Conservation (phyloP, 2,797 vertebrate genomes). For the Craterocephalus amniculus region DNA sequence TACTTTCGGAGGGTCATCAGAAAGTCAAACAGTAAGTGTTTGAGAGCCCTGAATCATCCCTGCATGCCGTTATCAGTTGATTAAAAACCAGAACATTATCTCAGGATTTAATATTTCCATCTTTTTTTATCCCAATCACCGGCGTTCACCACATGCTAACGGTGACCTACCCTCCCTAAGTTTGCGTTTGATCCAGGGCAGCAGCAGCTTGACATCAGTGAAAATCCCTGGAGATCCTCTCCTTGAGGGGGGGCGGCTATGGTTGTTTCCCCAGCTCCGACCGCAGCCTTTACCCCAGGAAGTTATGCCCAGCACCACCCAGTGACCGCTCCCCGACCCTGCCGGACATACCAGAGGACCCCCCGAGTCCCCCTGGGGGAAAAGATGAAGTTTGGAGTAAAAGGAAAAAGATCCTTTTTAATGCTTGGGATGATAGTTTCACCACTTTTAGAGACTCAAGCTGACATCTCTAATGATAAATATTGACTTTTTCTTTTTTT, state of each 20-base stretch:
- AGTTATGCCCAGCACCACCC: slow-evolving; percentile 86
- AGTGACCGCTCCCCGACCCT: slow-evolving; percentile 70
- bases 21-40: not conserved
- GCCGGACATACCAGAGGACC: slow-evolving; percentile 86
- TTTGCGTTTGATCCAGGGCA: slow-evolving; percentile 85
- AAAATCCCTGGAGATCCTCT: slow-evolving; percentile 90
- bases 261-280: slow-evolving; percentile 85
- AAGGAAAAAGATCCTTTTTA: not conserved
- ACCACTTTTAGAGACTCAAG: not conserved
- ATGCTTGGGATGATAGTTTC: not conserved
- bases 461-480: not conserved
- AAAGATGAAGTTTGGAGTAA: not conserved
- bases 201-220: slow-evolving; percentile 84
- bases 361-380: slow-evolving; percentile 90
- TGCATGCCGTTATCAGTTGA: no score
- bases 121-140: not conserved
- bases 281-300: slow-evolving; percentile 93
- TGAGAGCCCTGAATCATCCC: not conserved
- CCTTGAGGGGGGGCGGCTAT: slow-evolving; percentile 54
- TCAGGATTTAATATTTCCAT: not conserved
- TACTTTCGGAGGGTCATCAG: not conserved
- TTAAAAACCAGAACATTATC: not conserved
- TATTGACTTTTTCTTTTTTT: no score
- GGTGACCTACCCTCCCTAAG: slow-evolving; percentile 74
- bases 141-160: not conserved